phyloP scores from a whole-genome alignment of 2,113 vertebrate species.

The Macheiramphus alcinus region DNA sequence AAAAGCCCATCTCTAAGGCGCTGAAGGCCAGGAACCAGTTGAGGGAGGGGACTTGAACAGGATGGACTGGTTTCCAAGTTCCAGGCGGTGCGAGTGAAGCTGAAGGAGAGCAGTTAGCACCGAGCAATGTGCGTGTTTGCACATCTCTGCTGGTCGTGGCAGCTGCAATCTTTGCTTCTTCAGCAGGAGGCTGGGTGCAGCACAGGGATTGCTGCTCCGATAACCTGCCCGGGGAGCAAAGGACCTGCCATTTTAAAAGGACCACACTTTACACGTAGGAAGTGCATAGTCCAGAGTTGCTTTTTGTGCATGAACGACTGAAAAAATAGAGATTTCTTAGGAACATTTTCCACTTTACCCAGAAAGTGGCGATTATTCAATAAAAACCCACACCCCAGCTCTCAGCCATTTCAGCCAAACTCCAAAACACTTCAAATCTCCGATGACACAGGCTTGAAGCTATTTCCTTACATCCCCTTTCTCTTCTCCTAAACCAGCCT shows the following conservation, averaged over 20 bases:
- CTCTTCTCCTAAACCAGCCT: background rate
- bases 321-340: background rate
- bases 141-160: background rate
- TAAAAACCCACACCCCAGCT: background rate
- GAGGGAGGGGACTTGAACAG: background rate
- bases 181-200: accelerated
- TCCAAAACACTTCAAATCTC: background rate
- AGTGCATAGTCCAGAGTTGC: background rate
- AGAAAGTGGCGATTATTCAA: background rate
- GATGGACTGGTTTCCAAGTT: background rate
- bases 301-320: background rate
- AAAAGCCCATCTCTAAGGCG: background rate
- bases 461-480: background rate
- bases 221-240: background rate
- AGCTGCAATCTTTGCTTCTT: background rate
- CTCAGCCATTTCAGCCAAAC: background rate
- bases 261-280: accelerated
- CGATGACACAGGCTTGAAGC: background rate
- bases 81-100: background rate
- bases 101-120: background rate
- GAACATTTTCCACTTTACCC: background rate
- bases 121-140: accelerated
- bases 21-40: background rate
- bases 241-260: accelerated
- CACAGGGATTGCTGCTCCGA: accelerated